A percentile compares a stretch with the other conserved stretches of the same genome.
Evolutionary conservation across 2,888 invertebrate species (phyloP).

Genomic region (Melieria picta): DNA sequence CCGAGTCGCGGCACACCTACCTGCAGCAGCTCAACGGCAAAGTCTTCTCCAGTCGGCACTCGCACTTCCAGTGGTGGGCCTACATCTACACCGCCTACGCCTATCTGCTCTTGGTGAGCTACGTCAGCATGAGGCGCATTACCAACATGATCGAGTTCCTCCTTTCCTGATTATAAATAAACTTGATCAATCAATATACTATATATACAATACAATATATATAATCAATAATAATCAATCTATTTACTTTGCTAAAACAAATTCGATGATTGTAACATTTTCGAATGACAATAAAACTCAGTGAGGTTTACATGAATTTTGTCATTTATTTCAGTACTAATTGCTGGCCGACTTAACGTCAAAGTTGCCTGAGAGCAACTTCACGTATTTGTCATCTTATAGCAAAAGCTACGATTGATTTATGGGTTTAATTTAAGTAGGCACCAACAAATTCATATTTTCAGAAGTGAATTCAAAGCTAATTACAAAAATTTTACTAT

Average conservation of each 20-base stretch:
- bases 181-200: neutral
- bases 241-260: neutral
- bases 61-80: constrained; percentile 64
- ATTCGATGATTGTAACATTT: neutral
- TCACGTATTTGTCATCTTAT: too few species aligned
- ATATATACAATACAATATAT: neutral
- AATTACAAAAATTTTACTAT: too few species aligned
- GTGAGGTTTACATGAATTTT: too few species aligned
- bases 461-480: too few species aligned
- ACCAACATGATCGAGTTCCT: constrained; percentile 60
- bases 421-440: too few species aligned
- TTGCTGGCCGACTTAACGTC: too few species aligned
- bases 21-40: constrained; percentile 51
- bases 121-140: constrained; percentile 52
- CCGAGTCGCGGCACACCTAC: constrained; percentile 55
- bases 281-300: too few species aligned
- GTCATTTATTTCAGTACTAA: too few species aligned
- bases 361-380: too few species aligned
- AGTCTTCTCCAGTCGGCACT: constrained; percentile 49
- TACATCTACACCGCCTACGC: constrained; percentile 62
- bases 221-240: neutral
- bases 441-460: too few species aligned
- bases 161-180: constrained; percentile 42
- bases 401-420: too few species aligned
- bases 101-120: constrained; percentile 59